phyloP scores from a whole-genome alignment of 2,888 invertebrate genomes.

The Tuta absoluta region DNA sequence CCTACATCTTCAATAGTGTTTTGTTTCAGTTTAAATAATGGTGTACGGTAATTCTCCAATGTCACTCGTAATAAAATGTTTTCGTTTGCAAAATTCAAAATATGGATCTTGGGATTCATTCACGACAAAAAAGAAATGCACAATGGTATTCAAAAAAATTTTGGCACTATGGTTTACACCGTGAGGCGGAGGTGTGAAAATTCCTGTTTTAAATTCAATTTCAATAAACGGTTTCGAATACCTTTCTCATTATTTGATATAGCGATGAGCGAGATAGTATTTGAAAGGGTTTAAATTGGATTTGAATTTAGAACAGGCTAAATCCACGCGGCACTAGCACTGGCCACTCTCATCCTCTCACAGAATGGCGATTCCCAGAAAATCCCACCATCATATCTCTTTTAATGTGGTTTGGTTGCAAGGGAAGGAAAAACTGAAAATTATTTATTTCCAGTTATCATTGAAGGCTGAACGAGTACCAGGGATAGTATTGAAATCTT shows the following conservation, averaged over 20 bases:
- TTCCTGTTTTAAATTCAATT: not conserved
- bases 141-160: constrained; percentile 12
- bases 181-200: not conserved
- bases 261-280: not conserved
- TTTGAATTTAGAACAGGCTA: not conserved
- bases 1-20: too few relatives aligned
- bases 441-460: not conserved
- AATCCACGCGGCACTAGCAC: constrained; percentile 19
- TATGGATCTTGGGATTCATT: constrained; percentile 4
- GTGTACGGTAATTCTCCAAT: not conserved
- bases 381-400: not conserved
- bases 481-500: too few relatives aligned
- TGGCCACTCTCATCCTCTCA: constrained; percentile 21
- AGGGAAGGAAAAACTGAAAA: not conserved
- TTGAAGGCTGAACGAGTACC: too few relatives aligned
- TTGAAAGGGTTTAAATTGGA: not conserved
- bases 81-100: not conserved
- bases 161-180: constrained; percentile 18
- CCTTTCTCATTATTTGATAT: constrained; percentile 3
- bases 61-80: constrained; percentile 4
- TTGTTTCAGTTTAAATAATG: too few relatives aligned
- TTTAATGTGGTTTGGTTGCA: not conserved
- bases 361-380: constrained; percentile 3
- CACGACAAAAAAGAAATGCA: not conserved
- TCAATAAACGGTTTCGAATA: too few relatives aligned